Percentiles rank a stretch among this genome's conserved stretches.
phyloP scores from a whole-genome alignment of 2,888 invertebrate species.

The Cryptus armator region DNA sequence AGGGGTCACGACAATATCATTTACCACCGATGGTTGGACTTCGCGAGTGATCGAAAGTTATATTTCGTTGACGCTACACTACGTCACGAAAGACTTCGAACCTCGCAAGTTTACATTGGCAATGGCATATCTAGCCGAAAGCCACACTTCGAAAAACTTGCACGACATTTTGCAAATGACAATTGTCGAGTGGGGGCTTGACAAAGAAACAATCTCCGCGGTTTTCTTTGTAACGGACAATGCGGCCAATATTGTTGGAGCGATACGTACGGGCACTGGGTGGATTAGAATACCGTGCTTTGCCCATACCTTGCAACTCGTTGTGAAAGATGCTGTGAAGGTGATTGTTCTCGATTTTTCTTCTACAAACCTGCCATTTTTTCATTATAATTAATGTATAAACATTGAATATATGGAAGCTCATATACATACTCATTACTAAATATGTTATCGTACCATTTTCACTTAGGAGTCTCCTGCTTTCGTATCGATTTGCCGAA shows the following conservation, averaged over 20 bases:
- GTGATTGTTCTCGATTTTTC: too few species aligned
- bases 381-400: too few species aligned
- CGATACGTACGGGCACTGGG: constrained; percentile 11
- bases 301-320: too few species aligned
- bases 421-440: too few species aligned
- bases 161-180: not conserved
- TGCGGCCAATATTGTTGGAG: constrained; percentile 47
- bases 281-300: constrained; percentile 46
- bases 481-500: too few species aligned
- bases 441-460: too few species aligned
- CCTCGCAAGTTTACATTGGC: constrained; percentile 28
- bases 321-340: too few species aligned
- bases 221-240: constrained; percentile 43
- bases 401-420: too few species aligned
- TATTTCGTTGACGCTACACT: constrained; percentile 20
- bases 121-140: constrained; percentile 7
- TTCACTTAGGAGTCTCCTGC: too few species aligned
- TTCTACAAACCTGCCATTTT: too few species aligned
- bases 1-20: constrained; percentile 37
- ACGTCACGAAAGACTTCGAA: constrained; percentile 36
- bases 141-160: constrained; percentile 29
- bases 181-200: constrained; percentile 26
- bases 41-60: constrained; percentile 45
- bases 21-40: constrained; percentile 51
- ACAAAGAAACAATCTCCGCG: not conserved